Base-by-base conservation (phyloP, 1,140 invertebrate species). In the Ctenoplectra terminalis region DNA sequence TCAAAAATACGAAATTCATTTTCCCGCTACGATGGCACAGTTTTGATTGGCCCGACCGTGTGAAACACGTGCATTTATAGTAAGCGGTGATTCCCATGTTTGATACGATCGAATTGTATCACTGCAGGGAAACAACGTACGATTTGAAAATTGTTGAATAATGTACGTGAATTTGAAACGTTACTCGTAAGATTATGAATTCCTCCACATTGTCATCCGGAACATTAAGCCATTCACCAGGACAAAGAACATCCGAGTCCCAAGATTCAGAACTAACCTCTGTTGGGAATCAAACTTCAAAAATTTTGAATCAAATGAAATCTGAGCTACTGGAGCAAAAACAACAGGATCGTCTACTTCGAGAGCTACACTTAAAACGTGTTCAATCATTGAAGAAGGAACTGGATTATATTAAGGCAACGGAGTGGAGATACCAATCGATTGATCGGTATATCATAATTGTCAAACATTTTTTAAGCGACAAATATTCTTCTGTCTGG, bases 371-470 rank as follows among this genome's bases (percentile, higher is more conserved):
- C 70, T 91, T 94, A n/a, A 96, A 96, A 89, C 93, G 95, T 72
- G 94, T 96, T 48, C 95, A 96, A 88, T 92, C 94, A 17, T 90
- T 96, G 66, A 93, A 95, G 83, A 96, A 96, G 89, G 95, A 96
- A 91, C 90, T 96, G 50, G 95, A 95, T 69, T 96, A 95, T 87
- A 92, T 96, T 20, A 96, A 96, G 90, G 93, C 94, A 20, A 96
- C 96, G 8, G 96, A 96, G 86, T 96, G 96, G 96, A 95, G 95
- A 90, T 96, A 96, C 94, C 95, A 96, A 73, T 93, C 93, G 77
- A 93, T 92, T 37, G 93, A 94, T 73, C 82, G 90, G 88, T 93
- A 88, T n/a, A 11, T 76, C 8, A 17, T 40, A 23, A 67, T 43
- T 69, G 52, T 70, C 34, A 46, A 60, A 56, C 5, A 8, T 43